phyloP scores from a whole-genome alignment of 2,113 vertebrate genomes.

The Pelecanoides urinatrix region DNA sequence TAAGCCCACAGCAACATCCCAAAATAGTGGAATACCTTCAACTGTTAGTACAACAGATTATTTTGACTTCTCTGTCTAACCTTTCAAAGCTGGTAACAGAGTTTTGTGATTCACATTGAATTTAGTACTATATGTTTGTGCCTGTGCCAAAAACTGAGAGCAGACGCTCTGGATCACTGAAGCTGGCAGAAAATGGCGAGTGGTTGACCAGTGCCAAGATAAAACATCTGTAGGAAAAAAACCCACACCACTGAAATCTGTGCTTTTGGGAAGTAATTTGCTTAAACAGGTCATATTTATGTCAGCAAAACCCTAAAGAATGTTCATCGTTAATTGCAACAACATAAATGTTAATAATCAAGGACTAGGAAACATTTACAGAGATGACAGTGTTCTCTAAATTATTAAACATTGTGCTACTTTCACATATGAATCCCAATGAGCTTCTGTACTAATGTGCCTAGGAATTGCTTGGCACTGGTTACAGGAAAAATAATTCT shows the following conservation, averaged over 20 bases:
- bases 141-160: neutral
- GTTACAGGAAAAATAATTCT: neutral
- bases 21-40: neutral
- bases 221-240: neutral
- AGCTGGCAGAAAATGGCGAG: neutral
- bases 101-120: neutral
- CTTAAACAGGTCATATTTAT: slow-evolving; percentile 16
- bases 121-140: neutral
- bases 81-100: neutral
- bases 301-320: slow-evolving; percentile 13
- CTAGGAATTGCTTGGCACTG: neutral
- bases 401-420: slow-evolving; percentile 27
- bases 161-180: neutral
- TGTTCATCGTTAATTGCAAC: neutral
- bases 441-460: neutral
- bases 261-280: neutral
- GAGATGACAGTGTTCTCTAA: neutral
- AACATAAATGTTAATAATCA: slow-evolving; percentile 31
- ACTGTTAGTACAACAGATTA: neutral
- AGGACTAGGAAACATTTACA: slow-evolving; percentile 21
- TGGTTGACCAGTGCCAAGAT: neutral
- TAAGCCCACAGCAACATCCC: neutral
- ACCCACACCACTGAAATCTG: neutral
- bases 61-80: neutral
- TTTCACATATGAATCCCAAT: neutral